Conservation (phyloP, 2,888 invertebrate genomes). For the Oscheius sp. region DNA sequence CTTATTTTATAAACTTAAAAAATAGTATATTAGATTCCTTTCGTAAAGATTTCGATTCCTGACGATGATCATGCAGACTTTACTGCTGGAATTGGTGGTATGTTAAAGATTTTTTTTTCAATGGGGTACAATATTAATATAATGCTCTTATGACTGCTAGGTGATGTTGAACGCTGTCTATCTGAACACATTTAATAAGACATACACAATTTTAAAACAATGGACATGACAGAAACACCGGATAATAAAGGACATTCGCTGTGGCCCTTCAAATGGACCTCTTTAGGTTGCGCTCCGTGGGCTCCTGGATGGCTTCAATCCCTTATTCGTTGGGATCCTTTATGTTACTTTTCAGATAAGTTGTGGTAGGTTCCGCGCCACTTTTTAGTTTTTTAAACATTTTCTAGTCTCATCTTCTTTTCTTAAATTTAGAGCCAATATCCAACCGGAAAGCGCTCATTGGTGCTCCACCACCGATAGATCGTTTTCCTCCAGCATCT, state of each 20-base stretch:
- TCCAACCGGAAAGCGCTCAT: neutral
- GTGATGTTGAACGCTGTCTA: too few relatives aligned
- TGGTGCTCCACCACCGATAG: neutral
- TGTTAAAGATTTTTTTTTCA: neutral
- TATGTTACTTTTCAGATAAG: constrained; percentile 14
- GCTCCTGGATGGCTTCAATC: constrained; percentile 14
- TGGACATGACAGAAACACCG: neutral
- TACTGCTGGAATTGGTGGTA: constrained; percentile 38
- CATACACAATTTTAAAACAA: neutral
- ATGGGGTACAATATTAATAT: neutral
- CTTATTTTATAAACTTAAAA: neutral
- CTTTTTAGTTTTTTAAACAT: too few relatives aligned
- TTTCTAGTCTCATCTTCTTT: neutral
- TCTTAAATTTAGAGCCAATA: neutral
- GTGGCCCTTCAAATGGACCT: neutral
- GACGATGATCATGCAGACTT: constrained; percentile 68
- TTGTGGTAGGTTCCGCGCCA: constrained; percentile 1
- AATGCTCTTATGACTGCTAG: neutral
- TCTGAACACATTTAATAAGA: neutral
- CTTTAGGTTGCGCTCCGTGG: constrained; percentile 11
- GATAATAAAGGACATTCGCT: neutral
- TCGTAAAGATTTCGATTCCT: constrained; percentile 61
- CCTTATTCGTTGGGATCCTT: constrained; percentile 16
- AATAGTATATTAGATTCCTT: neutral
- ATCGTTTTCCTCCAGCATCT: too few relatives aligned